These are phyloP conservation scores for Lithodes maja DNA, from an alignment of 2,888 invertebrate species.

Conservation along the genomic window DNA sequence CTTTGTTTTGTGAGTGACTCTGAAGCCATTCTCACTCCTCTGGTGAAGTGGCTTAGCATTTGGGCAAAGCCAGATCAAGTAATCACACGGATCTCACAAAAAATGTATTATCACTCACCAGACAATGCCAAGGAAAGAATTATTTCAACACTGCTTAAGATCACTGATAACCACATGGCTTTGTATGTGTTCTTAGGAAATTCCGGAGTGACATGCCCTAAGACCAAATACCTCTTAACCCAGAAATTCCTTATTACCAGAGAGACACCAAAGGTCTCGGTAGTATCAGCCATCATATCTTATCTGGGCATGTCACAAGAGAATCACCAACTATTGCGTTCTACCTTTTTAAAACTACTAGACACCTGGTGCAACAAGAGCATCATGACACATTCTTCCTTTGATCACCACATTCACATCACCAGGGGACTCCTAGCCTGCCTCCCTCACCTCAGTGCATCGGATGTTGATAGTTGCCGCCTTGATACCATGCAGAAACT, in stretches of 20 bases:
- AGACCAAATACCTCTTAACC: conserved; percentile 41
- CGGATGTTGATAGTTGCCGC: conserved; percentile 42
- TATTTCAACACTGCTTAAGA: conserved; percentile 35
- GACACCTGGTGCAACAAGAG: conserved; percentile 58
- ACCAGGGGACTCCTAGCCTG: conserved; percentile 55
- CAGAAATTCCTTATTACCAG: conserved; percentile 54
- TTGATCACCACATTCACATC: conserved; percentile 59
- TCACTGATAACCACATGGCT: conserved; percentile 15
- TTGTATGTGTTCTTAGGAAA: conserved; percentile 46
- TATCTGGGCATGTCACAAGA: conserved; percentile 44
- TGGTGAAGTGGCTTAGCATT: conserved; percentile 41
- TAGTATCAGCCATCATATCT: conserved; percentile 36
- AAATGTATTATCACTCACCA: conserved; percentile 47
- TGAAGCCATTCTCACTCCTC: conserved; percentile 27
- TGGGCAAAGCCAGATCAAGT: conserved; percentile 41
- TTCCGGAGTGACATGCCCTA: conserved; percentile 35
- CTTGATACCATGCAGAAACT: conserved; percentile 35
- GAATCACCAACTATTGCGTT: conserved; percentile 37
- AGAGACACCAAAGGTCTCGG: neutral
- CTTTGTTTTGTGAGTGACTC: conserved; percentile 59
- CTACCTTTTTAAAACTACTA: conserved; percentile 43
- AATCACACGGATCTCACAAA: conserved; percentile 48
- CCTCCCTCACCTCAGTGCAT: conserved; percentile 41
- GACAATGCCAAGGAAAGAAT: conserved; percentile 48
- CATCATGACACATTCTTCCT: conserved; percentile 54